Percentiles rank a stretch among this genome's conserved stretches.
Conservation (phyloP, 2,113 vertebrate species). For the Notothenia rossii region DNA sequence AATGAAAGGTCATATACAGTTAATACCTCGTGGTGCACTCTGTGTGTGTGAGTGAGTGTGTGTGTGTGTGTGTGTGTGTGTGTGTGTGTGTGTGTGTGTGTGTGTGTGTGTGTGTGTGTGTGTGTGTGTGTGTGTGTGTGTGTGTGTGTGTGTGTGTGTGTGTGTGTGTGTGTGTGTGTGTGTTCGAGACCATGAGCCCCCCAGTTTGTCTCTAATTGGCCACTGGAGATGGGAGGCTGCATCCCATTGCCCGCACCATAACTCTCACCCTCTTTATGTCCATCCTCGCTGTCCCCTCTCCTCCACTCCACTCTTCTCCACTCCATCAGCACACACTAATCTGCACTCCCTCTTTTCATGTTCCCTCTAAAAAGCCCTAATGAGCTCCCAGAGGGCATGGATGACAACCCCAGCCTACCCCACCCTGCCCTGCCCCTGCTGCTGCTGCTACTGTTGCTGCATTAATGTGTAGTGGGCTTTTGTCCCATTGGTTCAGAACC, state of each 20-base stretch:
- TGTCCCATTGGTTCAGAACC: background rate
- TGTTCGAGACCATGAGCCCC: conserved; percentile 33
- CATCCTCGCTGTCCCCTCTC: conserved; percentile 31
- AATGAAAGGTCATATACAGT: no score
- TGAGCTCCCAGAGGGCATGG: conserved; percentile 75
- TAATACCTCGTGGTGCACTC: no score
- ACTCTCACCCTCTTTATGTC: conserved; percentile 49
- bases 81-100: background rate
- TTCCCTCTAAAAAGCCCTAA: conserved; percentile 64
- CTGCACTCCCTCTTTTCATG: conserved; percentile 56
- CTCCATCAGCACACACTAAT: conserved; percentile 52
- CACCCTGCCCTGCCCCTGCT: background rate
- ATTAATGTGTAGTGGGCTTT: conserved; percentile 10
- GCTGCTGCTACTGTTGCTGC: conserved; percentile 13
- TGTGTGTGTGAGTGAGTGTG: no score
- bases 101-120: background rate
- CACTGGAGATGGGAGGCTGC: conserved; percentile 56
- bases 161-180: background rate
- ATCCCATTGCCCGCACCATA: conserved; percentile 31
- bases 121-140: background rate
- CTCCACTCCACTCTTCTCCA: conserved; percentile 34
- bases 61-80: no score
- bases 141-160: no score
- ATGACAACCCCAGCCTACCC: conserved; percentile 24
- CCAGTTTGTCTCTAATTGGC: conserved; percentile 65